A percentile compares a stretch with the other conserved stretches of the same genome.
phyloP scores from a whole-genome alignment of 2,888 invertebrate species.

The Drosophila hawaiiensis region DNA sequence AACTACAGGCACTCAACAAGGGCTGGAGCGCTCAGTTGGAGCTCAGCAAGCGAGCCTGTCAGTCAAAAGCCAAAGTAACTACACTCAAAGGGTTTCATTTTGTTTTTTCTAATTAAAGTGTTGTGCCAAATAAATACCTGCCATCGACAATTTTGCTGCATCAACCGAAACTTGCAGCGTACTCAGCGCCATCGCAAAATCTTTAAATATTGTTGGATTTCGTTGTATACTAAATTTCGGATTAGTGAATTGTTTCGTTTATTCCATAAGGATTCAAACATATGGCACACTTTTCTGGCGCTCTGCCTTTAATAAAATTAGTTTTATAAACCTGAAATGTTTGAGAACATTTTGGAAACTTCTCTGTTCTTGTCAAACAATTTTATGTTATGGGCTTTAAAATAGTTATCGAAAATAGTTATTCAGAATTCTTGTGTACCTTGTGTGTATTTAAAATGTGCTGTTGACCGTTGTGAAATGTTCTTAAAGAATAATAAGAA shows the following conservation, averaged over 20 bases:
- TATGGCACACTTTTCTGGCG: background rate
- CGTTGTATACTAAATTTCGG: conserved; percentile 7
- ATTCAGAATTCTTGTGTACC: background rate
- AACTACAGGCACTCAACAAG: conserved; percentile 38
- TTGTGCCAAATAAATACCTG: conserved; percentile 15
- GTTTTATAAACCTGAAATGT: background rate
- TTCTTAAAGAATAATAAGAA: background rate
- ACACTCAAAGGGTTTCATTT: conserved; percentile 43
- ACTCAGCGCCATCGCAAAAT: background rate
- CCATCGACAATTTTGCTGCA: conserved; percentile 5
- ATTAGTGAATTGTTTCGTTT: background rate
- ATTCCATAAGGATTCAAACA: conserved; percentile 5
- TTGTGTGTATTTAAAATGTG: background rate
- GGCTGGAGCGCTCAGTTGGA: conserved; percentile 58
- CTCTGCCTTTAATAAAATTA: background rate
- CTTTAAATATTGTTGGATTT: background rate
- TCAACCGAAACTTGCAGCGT: background rate
- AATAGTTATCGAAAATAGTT: background rate
- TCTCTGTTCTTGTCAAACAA: background rate
- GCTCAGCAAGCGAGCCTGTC: conserved; percentile 73
- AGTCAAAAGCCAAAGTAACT: conserved; percentile 18
- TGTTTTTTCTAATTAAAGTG: conserved; percentile 44
- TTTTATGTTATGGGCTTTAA: background rate
- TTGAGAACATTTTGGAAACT: background rate
- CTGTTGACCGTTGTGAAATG: background rate